Base-by-base conservation (phyloP, 2,888 invertebrate genomes). In the Erpobdella octoculata region DNA sequence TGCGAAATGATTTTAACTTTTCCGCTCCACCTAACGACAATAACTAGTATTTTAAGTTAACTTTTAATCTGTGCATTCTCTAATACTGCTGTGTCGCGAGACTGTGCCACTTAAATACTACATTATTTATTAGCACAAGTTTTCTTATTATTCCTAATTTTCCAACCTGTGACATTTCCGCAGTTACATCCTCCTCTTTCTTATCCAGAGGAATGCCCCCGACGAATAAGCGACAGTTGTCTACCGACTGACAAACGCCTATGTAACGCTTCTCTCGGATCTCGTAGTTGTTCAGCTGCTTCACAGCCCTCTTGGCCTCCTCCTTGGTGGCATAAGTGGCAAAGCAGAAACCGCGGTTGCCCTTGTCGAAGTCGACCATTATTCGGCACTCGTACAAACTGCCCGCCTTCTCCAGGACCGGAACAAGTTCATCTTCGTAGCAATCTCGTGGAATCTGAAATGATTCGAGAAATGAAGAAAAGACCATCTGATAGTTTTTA, bases 311-410 rank as follows among this genome's bases (percentile, higher is more conserved):
- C 64, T 85, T 84, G 0, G 91, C 91, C n/a, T 88, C 87, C 1
- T 83, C 80, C 5, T 83, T 80, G 31, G 73, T 85, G 0, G 87
- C 85, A 61, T 84, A 87, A 15, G 88, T 88, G 0, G 90, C 89
- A 81, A 91, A 93, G 0, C 89, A 90, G 80, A 88, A 92, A 0
- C 92, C 92, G 0, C 92, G 85, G 77, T 89, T 91, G 0, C 87
- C 86, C 0, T 69, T 69, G n/a, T 69, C 79, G 76, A 83, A 82
- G 74, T 82, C 82, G 87, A 92, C 88, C 83, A 83, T 83, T 6
- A 92, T 82, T 0, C 93, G 85, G 78, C 92, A 83, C 78, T 90
- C 89, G 81, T 89, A 89, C 41, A 92, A 86, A 33, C 84, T 86
- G 0, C 91, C 92, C 2, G 87, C 83, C 46, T 78, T 84, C 3